Conservation (phyloP, 2,888 invertebrate genomes). For the Euplexia lucipara region DNA sequence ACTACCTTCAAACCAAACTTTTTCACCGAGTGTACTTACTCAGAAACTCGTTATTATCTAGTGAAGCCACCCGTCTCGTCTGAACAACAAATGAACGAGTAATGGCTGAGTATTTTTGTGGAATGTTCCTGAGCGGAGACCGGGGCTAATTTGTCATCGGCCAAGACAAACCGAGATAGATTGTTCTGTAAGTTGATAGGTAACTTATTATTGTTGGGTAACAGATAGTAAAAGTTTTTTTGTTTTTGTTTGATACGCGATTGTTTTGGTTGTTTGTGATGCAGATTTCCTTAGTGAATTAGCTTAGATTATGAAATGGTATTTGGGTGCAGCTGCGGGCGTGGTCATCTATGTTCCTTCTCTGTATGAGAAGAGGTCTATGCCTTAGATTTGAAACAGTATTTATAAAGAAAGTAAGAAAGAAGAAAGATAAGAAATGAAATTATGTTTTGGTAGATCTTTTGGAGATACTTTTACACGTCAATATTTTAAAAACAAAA, state of each 20-base stretch:
- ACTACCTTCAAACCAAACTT: conserved; percentile 1
- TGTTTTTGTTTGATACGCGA: conserved; percentile 1
- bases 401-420: too few relatives aligned
- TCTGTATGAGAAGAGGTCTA: too few relatives aligned
- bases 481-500: too few relatives aligned
- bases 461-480: too few relatives aligned
- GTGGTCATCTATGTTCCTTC: too few relatives aligned
- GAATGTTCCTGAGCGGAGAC: conserved; percentile 64
- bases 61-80: conserved; percentile 51
- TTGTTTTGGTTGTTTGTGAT: neutral
- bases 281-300: too few relatives aligned
- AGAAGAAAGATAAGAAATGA: too few relatives aligned
- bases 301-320: neutral
- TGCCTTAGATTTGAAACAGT: too few relatives aligned
- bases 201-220: conserved; percentile 36
- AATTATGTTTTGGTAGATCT: too few relatives aligned
- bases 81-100: conserved; percentile 75
- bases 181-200: conserved; percentile 48
- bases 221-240: neutral
- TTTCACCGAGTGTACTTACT: conserved; percentile 40
- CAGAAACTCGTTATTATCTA: conserved; percentile 61
- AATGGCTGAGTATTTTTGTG: conserved; percentile 72
- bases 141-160: conserved; percentile 67
- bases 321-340: too few relatives aligned
- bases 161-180: conserved; percentile 37